Base-by-base conservation (phyloP, 92 coral and sea anemone genomes). In the Nematostella vectensis region DNA sequence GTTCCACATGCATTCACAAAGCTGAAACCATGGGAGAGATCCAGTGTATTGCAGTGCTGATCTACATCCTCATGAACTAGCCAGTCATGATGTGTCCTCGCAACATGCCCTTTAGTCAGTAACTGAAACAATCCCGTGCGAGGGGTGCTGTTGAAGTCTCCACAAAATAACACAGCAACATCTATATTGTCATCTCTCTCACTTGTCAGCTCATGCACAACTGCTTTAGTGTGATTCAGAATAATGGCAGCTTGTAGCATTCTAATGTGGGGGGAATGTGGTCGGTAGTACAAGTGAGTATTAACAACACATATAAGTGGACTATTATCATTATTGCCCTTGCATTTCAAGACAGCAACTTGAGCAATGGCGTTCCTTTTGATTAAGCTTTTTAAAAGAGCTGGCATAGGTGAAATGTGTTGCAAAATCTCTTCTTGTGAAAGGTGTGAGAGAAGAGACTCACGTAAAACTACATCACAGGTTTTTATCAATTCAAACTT, bases 141-240 rank as follows among this genome's bases (percentile, higher is more conserved):
- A 11, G 97, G 97, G 17, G 16, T 27, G 50, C 97, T 89, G 77
- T 89, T 89, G 45, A 89, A 79, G 69, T 89, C 97, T 9, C 97
- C 97, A 71, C 87, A 81, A 72, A 89, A 77, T 15, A 89, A 16
- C 0, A 89, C 78, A 21, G 83, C 97, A 50, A 85, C 74, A 28
- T 70, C 50, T 13, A 58, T 16, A 47, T 23, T 53, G 18, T 55
- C 12, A 4, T 55, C 47, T 13, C 6, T 30, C 9, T 55, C 18
- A 10, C 26, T 27, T 8, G 51, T 9, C 25, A 74, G 57, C 48
- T 68, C 59, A 1, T 59, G 42, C 21, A 81, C 49, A 12, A 83
- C 78, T 42, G 81, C 54, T 45, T 81, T 65, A 21, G 71, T 47
- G 31, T 77, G 80, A 42, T 75, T 89, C 21, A 89, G 48, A 20